These are phyloP conservation scores for Acromyrmex echinatior DNA, from an alignment of 1,140 invertebrate species.

Conservation along the genomic window DNA sequence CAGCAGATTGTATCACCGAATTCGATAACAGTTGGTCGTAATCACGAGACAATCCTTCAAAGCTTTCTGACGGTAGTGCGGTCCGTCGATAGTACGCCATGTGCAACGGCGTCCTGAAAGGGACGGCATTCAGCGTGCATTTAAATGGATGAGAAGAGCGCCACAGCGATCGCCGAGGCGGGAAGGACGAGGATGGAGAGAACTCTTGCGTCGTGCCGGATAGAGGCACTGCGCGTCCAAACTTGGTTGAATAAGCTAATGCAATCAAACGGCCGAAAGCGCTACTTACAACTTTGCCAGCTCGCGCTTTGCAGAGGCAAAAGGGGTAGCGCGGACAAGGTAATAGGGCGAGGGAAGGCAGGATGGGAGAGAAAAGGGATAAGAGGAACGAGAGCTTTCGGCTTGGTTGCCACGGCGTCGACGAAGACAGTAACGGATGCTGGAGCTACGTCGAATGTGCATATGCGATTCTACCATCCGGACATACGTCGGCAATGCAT, in stretches of 20 bases:
- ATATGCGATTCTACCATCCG: conserved; percentile 31
- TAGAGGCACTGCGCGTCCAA: conserved; percentile 63
- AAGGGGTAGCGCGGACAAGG: conserved; percentile 29
- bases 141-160: conserved; percentile 59
- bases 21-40: conserved; percentile 44
- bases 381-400: conserved; percentile 22
- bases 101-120: conserved; percentile 53
- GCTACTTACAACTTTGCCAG: conserved; percentile 78
- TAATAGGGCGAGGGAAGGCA: neutral
- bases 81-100: conserved; percentile 45
- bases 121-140: conserved; percentile 50
- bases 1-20: conserved; percentile 22
- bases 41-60: conserved; percentile 62
- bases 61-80: conserved; percentile 49
- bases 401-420: conserved; percentile 21
- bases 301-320: conserved; percentile 65
- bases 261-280: conserved; percentile 79
- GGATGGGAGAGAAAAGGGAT: neutral
- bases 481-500: conserved; percentile 50
- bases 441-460: conserved; percentile 21
- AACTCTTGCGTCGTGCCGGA: conserved; percentile 64
- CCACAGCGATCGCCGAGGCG: neutral
- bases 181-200: conserved; percentile 43
- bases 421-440: conserved; percentile 15
- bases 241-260: conserved; percentile 77